Evolutionary conservation across 1,140 invertebrate genomes (phyloP), one percentile per base, ranked within the genome.

Genomic region (Drosophila nasuta): DNA sequence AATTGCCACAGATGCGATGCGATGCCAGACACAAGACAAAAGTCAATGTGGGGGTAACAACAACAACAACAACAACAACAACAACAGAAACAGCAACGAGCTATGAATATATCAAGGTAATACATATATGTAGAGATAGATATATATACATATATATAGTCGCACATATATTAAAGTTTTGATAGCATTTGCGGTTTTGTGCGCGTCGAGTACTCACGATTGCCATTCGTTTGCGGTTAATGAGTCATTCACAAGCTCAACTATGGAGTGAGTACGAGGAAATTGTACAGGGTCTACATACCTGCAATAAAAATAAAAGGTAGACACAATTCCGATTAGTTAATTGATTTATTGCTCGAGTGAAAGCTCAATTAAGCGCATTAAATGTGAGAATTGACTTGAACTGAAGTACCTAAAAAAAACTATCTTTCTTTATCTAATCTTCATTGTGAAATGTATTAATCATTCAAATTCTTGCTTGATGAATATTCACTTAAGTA

Each of bases 1-100:
- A 89, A 88, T 89, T 71, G 75, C 68, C 68, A 79, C 82, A 79
- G 77, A 83, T 80, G 83, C 71, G 68, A 60, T 60, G 62, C 65
- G 68, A 60, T 60, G 62, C 65, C 59, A 75, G 67, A 69, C 71
- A 62, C 35, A 51, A 67, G 33, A 65, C 52, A 79, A 56, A 67
- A 58, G 33, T 65, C 41, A 17, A 58, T 45, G 67, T 64, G 58
- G 43, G 60, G 65, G 56, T 6, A 60, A 60, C 38, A 45, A 30
- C 35, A 56, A 66, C 43, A 60, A 52, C 54, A 41, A 25, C 63
- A 60, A 60, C 38, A 45, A 30, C 35, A 56, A 66, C 43, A 60
- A 52, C 54, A 41, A 25, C 63, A 35, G 30, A 3, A 25, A 25
- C 45, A 28, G 41, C 30, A 30, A 52, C 63, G 51, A 68, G 48